phyloP scores from a whole-genome alignment of 2,888 invertebrate species.

The Linnaemya tessellans region DNA sequence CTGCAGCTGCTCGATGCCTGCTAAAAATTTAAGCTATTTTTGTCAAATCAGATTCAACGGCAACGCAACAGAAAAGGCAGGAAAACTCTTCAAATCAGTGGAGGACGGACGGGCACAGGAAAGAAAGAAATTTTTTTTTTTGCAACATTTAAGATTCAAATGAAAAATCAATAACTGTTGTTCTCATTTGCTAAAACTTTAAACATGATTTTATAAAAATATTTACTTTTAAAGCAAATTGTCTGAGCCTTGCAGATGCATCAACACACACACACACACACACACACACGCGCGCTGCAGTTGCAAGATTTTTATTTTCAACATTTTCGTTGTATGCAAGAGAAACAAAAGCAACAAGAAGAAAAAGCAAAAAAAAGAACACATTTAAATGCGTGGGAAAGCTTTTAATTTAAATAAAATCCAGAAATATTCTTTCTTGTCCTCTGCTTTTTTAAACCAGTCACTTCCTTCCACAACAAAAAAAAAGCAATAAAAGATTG shows the following conservation, averaged over 20 bases:
- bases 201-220: conserved; percentile 12
- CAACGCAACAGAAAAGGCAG: not conserved
- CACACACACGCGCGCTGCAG: not conserved
- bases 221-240: conserved; percentile 5
- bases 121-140: conserved; percentile 6
- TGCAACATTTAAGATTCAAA: conserved; percentile 38
- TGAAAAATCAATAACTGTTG: conserved; percentile 65
- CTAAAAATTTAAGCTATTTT: conserved; percentile 69
- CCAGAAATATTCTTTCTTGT: conserved; percentile 6
- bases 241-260: not conserved
- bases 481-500: not conserved
- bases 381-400: conserved; percentile 69
- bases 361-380: conserved; percentile 1
- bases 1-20: conserved; percentile 58
- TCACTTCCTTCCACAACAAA: conserved; percentile 59
- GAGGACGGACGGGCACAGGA: not conserved
- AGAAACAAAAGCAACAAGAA: too few relatives aligned
- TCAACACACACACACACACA: not conserved
- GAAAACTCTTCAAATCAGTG: not conserved
- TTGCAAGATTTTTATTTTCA: conserved; percentile 26
- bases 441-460: conserved; percentile 37
- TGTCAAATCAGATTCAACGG: conserved; percentile 47
- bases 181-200: conserved; percentile 40
- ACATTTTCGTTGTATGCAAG: not conserved
- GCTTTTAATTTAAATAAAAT: conserved; percentile 68